These are phyloP conservation scores for Eucriotettix oculatus DNA, from an alignment of 2,888 invertebrate genomes.

Conservation along the genomic window DNA sequence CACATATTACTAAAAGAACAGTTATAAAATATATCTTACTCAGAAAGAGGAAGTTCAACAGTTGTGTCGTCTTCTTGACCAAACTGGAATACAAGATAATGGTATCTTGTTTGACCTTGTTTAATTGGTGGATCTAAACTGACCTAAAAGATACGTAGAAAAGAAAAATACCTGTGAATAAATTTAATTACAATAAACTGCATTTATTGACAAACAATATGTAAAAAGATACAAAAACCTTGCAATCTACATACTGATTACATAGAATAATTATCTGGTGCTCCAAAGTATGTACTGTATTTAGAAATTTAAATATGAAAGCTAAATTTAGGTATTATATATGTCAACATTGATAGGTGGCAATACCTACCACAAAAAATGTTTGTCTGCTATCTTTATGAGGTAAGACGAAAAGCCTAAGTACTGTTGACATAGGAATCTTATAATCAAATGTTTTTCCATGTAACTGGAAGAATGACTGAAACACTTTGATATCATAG, in stretches of 20 bases:
- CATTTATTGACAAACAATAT: neutral
- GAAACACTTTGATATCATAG: conserved; percentile 90
- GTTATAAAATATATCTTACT: conserved; percentile 41
- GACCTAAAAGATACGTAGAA: conserved; percentile 25
- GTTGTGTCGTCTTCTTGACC: conserved; percentile 79
- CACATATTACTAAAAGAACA: neutral
- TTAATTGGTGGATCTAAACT: conserved; percentile 98
- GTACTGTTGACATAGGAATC: conserved; percentile 92
- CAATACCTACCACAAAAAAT: conserved; percentile 73
- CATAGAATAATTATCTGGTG: too few species aligned
- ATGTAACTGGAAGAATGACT: conserved; percentile 79
- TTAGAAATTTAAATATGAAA: too few species aligned
- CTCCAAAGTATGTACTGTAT: too few species aligned
- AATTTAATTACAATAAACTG: neutral
- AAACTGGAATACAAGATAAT: conserved; percentile 86
- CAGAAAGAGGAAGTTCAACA: conserved; percentile 78
- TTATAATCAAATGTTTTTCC: conserved; percentile 99
- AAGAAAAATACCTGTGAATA: neutral
- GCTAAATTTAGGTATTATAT: too few species aligned
- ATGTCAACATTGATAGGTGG: too few species aligned
- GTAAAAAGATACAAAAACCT: too few species aligned
- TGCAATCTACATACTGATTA: too few species aligned
- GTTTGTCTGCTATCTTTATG: conserved; percentile 97
- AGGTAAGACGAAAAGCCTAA: conserved; percentile 84
- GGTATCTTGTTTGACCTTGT: conserved; percentile 97